Evolutionary conservation across 30 jellyfish, hydroid and myxozoan genomes (phyloP).

Genomic region (Morbakka virulenta): DNA sequence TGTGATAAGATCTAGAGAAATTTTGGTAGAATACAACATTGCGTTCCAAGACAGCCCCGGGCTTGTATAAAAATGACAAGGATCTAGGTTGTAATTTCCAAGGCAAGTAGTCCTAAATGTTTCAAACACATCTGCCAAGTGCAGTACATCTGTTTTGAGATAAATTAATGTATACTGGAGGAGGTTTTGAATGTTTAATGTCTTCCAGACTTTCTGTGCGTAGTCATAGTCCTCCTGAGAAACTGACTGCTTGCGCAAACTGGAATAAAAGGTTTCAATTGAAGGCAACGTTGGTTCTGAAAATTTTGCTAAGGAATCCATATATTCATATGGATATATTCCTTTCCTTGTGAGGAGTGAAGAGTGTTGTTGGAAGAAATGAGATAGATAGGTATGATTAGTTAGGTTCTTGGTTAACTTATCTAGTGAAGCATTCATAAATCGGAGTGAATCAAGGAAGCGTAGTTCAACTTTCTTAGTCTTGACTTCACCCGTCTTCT

Average conservation of each 20-base stretch:
- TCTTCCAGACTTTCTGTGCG: constrained; percentile 16
- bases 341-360: constrained; percentile 53
- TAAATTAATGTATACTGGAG: constrained; percentile 26
- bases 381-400: no score
- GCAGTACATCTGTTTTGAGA: no score
- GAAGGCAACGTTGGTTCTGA: constrained; percentile 28
- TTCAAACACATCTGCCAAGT: no score
- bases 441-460: no score
- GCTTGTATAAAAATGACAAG: constrained; percentile 15
- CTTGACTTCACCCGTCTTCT: no score
- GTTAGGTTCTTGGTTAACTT: no score
- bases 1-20: constrained; percentile 10
- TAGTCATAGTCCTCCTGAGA: constrained; percentile 33
- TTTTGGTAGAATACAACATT: constrained; percentile 14
- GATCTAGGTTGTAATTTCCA: no score
- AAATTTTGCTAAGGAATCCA: constrained; percentile 25
- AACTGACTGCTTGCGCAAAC: neutral
- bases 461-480: no score
- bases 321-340: constrained; percentile 59
- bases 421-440: no score
- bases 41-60: constrained; percentile 66
- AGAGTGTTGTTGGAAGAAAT: constrained; percentile 13
- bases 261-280: constrained; percentile 5
- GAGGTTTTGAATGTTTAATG: neutral
- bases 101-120: constrained; percentile 19